Evolutionary conservation across 2,797 vertebrate genomes (phyloP).

Genomic region (Enoplosus armatus): DNA sequence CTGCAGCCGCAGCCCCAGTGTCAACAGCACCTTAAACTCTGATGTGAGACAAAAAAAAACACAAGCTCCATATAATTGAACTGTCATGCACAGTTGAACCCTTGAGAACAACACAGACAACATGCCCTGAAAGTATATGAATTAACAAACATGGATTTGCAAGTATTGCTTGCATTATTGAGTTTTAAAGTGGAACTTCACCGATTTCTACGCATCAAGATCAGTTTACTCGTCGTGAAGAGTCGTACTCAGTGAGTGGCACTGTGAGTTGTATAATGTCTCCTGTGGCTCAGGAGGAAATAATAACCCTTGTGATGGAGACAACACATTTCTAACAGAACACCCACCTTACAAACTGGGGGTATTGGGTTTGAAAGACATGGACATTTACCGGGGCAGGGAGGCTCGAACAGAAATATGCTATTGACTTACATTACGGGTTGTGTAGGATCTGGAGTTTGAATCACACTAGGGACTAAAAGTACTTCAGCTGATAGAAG

Average conservation of each 20-base stretch:
- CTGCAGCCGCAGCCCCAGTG: not conserved
- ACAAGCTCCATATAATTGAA: constrained; percentile 58
- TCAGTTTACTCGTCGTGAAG: not conserved
- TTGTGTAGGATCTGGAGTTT: not conserved
- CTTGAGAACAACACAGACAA: constrained; percentile 21
- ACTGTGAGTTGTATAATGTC: constrained; percentile 4
- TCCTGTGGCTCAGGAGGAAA: not conserved
- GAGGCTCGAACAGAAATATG: not conserved
- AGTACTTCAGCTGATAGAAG: too few relatives aligned
- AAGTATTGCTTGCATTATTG: not conserved
- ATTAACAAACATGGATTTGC: constrained; percentile 3
- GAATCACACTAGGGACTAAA: too few relatives aligned
- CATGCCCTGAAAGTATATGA: constrained; percentile 10
- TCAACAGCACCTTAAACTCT: constrained; percentile 31
- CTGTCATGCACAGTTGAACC: constrained; percentile 45
- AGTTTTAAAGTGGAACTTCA: constrained; percentile 5
- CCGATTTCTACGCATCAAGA: not conserved
- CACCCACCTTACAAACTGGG: not conserved
- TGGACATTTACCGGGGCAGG: not conserved
- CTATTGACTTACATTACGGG: not conserved
- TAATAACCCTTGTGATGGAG: not conserved
- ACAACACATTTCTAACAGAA: not conserved
- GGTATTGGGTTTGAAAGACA: not conserved
- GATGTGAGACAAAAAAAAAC: constrained; percentile 30
- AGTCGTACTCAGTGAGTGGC: not conserved